Evolutionary conservation across 2,888 invertebrate genomes (phyloP).

Genomic region (Penaeus monodon): DNA sequence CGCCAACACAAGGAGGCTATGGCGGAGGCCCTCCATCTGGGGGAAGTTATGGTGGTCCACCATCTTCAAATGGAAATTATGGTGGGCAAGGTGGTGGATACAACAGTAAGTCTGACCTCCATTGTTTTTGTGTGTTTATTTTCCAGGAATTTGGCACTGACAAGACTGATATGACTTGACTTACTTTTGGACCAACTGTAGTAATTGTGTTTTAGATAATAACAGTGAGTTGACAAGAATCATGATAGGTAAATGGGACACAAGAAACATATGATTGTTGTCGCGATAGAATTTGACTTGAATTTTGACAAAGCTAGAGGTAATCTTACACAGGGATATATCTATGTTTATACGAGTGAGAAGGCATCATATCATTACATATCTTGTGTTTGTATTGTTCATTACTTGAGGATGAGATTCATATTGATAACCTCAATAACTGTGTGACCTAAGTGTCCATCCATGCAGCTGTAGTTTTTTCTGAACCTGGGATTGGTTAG

Average conservation of each 20-base stretch:
- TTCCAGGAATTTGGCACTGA: slow-evolving; percentile 46
- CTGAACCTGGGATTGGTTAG: neutral
- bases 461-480: too few relatives aligned
- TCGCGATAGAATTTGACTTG: neutral
- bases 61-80: slow-evolving; percentile 58
- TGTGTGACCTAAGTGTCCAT: too few relatives aligned
- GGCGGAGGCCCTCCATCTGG: slow-evolving; percentile 8
- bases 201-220: neutral
- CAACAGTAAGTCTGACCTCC: slow-evolving; percentile 45
- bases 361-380: too few relatives aligned
- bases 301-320: too few relatives aligned
- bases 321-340: too few relatives aligned
- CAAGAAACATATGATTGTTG: slow-evolving; percentile 57
- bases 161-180: slow-evolving; percentile 58
- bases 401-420: too few relatives aligned
- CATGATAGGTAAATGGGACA: slow-evolving; percentile 7
- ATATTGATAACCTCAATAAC: too few relatives aligned
- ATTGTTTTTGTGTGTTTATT: too few relatives aligned
- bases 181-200: slow-evolving; percentile 33
- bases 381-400: too few relatives aligned
- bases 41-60: slow-evolving; percentile 47
- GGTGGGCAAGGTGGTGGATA: slow-evolving; percentile 58
- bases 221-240: too few relatives aligned
- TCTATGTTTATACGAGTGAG: too few relatives aligned
- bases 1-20: slow-evolving; percentile 43